These are phyloP conservation scores for Cepaea nemoralis DNA, from an alignment of 1,140 invertebrate genomes.

Conservation along the genomic window DNA sequence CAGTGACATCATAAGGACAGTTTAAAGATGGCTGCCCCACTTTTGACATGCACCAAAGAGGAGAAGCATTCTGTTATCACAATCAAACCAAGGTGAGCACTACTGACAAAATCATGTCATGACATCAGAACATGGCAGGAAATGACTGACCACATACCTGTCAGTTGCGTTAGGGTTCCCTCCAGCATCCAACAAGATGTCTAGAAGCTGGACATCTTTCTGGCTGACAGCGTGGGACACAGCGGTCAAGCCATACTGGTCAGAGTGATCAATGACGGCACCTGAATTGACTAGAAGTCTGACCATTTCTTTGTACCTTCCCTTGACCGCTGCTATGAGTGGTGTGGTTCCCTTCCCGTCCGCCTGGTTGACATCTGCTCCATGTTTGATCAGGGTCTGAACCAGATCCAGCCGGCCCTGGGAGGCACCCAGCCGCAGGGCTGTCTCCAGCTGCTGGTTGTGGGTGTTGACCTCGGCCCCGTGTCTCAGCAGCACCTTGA, in stretches of 20 bases:
- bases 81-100: too few species aligned
- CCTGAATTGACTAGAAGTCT: conserved; percentile 8
- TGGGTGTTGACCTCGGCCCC: not conserved
- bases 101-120: too few species aligned
- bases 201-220: not conserved
- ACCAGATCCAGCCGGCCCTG: not conserved
- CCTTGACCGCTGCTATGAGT: not conserved
- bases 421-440: not conserved
- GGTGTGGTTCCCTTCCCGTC: not conserved
- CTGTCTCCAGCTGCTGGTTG: not conserved
- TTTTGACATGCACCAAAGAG: too few species aligned
- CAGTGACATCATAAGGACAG: too few species aligned
- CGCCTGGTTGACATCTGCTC: not conserved
- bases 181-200: conserved; percentile 16
- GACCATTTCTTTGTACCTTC: not conserved
- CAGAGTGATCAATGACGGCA: not conserved
- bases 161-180: conserved; percentile 14
- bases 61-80: too few species aligned
- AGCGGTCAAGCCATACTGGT: conserved; percentile 27
- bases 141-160: conserved; percentile 1
- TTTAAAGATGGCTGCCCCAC: too few species aligned
- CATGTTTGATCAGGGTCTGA: not conserved
- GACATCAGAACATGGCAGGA: too few species aligned
- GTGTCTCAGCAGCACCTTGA: not conserved
- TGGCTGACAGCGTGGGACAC: conserved; percentile 16